phyloP scores from a whole-genome alignment of 1,140 invertebrate genomes.

The Danaus plexippus region DNA sequence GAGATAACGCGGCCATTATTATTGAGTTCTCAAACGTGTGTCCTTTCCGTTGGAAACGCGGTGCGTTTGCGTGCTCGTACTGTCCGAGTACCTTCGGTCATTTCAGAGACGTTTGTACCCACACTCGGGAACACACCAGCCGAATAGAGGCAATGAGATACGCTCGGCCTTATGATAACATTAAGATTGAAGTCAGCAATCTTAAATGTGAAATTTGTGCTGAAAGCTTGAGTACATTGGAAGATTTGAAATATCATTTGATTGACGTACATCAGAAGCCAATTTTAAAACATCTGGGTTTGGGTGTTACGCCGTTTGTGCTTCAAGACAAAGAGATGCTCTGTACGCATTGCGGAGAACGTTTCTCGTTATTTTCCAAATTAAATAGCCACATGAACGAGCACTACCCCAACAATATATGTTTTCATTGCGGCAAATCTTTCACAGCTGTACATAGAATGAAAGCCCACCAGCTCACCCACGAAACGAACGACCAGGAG shows the following conservation, averaged over 20 bases:
- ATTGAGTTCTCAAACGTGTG: constrained; percentile 53
- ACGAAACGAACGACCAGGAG: constrained; percentile 31
- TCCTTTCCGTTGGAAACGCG: constrained; percentile 56
- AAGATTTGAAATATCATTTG: constrained; percentile 46
- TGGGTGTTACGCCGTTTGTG: constrained; percentile 50
- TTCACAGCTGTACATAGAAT: constrained; percentile 45
- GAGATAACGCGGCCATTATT: constrained; percentile 56
- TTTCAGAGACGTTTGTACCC: constrained; percentile 36
- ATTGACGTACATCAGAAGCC: constrained; percentile 36
- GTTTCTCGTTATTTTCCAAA: constrained; percentile 47
- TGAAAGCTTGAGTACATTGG: constrained; percentile 28
- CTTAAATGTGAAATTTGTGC: constrained; percentile 47
- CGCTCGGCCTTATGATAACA: constrained; percentile 32
- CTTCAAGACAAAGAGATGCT: constrained; percentile 37
- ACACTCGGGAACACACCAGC: constrained; percentile 37
- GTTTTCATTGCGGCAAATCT: constrained; percentile 56
- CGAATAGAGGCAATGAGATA: constrained; percentile 38
- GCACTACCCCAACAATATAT: constrained; percentile 61
- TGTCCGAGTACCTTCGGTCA: constrained; percentile 47
- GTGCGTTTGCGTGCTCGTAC: constrained; percentile 47
- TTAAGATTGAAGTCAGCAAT: constrained; percentile 51
- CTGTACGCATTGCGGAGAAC: constrained; percentile 45
- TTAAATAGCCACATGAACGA: constrained; percentile 61
- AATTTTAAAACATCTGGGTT: constrained; percentile 32
- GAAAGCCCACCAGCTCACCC: constrained; percentile 46